These are phyloP conservation scores for Ophiodon elongatus DNA, from an alignment of 2,113 vertebrate species.

Conservation along the genomic window DNA sequence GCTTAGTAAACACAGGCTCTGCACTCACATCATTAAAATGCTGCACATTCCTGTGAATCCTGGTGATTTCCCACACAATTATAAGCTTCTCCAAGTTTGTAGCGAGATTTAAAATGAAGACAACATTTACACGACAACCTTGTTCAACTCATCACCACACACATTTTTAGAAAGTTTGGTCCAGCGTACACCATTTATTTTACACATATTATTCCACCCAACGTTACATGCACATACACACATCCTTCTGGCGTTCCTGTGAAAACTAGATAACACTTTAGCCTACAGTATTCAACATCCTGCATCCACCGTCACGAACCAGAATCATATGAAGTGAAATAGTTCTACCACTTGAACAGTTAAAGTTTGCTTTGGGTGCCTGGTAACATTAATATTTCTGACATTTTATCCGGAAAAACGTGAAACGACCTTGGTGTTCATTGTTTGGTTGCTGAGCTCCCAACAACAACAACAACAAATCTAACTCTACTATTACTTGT, in stretches of 20 bases:
- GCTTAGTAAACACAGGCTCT: background rate
- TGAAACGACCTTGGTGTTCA: slow-evolving; percentile 15
- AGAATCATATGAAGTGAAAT: slow-evolving; percentile 24
- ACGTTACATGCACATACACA: slow-evolving; percentile 57
- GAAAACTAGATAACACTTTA: slow-evolving; percentile 32
- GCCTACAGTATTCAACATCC: slow-evolving; percentile 19
- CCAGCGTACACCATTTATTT: slow-evolving; percentile 55
- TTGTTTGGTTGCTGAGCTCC: slow-evolving; percentile 32
- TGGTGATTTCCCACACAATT: background rate
- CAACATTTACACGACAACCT: slow-evolving; percentile 59
- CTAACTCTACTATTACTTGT: slow-evolving; percentile 51
- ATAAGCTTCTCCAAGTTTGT: slow-evolving; percentile 16
- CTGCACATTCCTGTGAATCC: background rate
- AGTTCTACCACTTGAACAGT: background rate
- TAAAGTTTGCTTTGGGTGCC: slow-evolving; percentile 12
- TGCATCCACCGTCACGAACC: slow-evolving; percentile 21
- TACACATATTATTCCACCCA: slow-evolving; percentile 51
- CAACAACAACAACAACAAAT: slow-evolving; percentile 12
- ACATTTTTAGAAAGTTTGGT: slow-evolving; percentile 63
- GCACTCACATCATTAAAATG: background rate
- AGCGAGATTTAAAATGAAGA: slow-evolving; percentile 58
- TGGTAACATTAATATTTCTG: slow-evolving; percentile 29
- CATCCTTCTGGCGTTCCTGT: slow-evolving; percentile 22
- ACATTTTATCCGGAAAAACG: slow-evolving; percentile 8
- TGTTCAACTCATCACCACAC: slow-evolving; percentile 51